A percentile compares a stretch with the other conserved stretches of the same genome.
Conservation (phyloP, 2,797 vertebrate species). For the Menidia menidia region DNA sequence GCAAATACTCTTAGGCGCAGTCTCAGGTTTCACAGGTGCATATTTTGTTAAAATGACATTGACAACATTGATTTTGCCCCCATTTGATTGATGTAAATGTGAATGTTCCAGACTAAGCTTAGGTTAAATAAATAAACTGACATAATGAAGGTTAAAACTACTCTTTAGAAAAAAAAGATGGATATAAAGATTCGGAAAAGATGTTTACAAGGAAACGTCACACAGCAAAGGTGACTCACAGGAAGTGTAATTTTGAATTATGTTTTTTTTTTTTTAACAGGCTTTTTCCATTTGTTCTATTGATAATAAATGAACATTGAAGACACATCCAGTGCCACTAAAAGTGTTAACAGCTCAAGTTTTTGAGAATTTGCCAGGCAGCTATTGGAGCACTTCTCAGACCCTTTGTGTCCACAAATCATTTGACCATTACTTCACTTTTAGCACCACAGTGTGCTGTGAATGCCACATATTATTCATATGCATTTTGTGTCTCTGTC, state of each 20-base stretch:
- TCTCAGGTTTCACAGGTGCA: slow-evolving; percentile 8
- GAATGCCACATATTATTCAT: slow-evolving; percentile 76
- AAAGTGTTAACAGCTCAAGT: slow-evolving; percentile 18
- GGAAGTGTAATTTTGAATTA: neutral
- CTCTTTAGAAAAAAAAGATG: slow-evolving; percentile 37
- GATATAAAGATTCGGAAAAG: slow-evolving; percentile 46
- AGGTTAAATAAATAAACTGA: slow-evolving; percentile 53
- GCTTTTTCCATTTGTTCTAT: slow-evolving; percentile 16
- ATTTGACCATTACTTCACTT: slow-evolving; percentile 33
- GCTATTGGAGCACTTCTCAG: slow-evolving; percentile 25
- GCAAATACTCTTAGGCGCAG: slow-evolving; percentile 24
- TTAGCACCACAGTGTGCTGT: slow-evolving; percentile 20
- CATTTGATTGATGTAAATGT: slow-evolving; percentile 32
- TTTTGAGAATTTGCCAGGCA: slow-evolving; percentile 20
- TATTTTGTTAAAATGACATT: slow-evolving; percentile 25
- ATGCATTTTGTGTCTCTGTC: slow-evolving; percentile 75
- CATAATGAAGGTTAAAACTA: slow-evolving; percentile 14
- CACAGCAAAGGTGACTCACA: neutral
- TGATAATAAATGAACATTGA: slow-evolving; percentile 16
- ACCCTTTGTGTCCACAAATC: slow-evolving; percentile 8
- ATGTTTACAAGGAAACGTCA: slow-evolving; percentile 52
- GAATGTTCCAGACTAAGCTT: slow-evolving; percentile 50
- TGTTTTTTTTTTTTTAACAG: slow-evolving; percentile 19
- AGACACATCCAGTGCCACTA: neutral
- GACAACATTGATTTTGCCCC: slow-evolving; percentile 11